Base-by-base conservation (phyloP, 1,140 invertebrate genomes). In the Melitaea cinxia region DNA sequence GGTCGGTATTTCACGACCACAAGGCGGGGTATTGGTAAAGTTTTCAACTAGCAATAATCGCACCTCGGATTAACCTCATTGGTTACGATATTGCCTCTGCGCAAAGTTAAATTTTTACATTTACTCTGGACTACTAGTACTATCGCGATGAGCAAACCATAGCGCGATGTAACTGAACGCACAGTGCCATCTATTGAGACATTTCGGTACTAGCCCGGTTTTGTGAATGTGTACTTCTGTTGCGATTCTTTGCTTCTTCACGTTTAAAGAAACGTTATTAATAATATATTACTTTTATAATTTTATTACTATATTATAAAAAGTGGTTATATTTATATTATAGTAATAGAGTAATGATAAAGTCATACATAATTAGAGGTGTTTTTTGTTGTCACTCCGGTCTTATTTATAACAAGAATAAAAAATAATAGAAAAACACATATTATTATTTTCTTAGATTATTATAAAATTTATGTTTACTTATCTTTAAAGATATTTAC, bases 21-120 rank as follows among this genome's bases (percentile, higher is more conserved):
- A 93, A 93, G 95, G 95, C 96, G 96, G 96, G 96, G 95, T 96
- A 97, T 97, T 97, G 96, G 96, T 95, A 95, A 95, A 95, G 95
- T 95, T 96, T 95, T 95, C 95, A 96, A 96, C 94, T 95, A 95
- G 95, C 94, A 95, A 96, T 95, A 95, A 95, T 95, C 94, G 94
- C 95, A 95, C 94, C 94, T 95, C 95, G 93, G 94, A 94, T 94
- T 88, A 93, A 94, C 94, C 93, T 96, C 95, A 96, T 96, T 94
- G 95, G 94, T 96, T 95, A 95, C 94, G 94, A 95, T 95, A 95
- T 94, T 93, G 94, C 94, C 94, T 92, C 94, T 94, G 94, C 93
- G 93, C 94, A 94, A 94, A 94, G 94, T 93, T 94, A 82, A 87
- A 2, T 0, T 47, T 24, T n/a, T 1, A 10, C 5, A 0, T 12